These are phyloP conservation scores for Pseudococcus longispinus DNA, from an alignment of 2,888 invertebrate genomes.

Conservation along the genomic window DNA sequence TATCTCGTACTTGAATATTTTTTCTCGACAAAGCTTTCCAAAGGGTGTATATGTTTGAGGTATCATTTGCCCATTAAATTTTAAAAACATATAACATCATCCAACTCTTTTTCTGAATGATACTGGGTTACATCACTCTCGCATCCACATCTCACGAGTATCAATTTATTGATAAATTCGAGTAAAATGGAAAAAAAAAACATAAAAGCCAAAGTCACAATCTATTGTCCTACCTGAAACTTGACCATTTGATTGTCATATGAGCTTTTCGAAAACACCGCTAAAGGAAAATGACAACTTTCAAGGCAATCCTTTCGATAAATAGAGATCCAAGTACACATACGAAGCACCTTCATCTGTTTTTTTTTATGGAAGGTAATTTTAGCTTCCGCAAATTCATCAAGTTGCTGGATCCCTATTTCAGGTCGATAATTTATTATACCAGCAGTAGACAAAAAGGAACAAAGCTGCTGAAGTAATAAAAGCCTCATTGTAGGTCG, in stretches of 20 bases:
- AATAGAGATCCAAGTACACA: neutral
- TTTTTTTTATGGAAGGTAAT: neutral
- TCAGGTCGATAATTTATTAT: neutral
- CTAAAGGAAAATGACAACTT: neutral
- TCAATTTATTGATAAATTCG: neutral
- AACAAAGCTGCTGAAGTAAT: neutral
- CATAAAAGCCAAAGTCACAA: neutral
- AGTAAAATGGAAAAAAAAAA: neutral
- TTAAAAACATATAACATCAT: too few relatives aligned
- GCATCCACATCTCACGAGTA: too few relatives aligned
- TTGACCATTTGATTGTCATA: neutral
- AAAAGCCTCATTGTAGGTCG: neutral
- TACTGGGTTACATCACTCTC: too few relatives aligned
- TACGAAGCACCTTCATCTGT: neutral
- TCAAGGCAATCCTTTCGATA: neutral
- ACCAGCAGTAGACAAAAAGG: neutral
- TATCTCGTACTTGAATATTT: too few relatives aligned
- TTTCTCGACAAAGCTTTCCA: too few relatives aligned
- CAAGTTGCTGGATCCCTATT: neutral
- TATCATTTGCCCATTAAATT: too few relatives aligned
- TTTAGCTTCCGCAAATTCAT: neutral
- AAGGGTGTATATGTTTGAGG: too few relatives aligned
- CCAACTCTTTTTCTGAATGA: too few relatives aligned
- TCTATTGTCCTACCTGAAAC: neutral
- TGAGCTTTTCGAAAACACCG: neutral